Conservation (phyloP, 2,113 vertebrate species). For the Macquaria australasica region DNA sequence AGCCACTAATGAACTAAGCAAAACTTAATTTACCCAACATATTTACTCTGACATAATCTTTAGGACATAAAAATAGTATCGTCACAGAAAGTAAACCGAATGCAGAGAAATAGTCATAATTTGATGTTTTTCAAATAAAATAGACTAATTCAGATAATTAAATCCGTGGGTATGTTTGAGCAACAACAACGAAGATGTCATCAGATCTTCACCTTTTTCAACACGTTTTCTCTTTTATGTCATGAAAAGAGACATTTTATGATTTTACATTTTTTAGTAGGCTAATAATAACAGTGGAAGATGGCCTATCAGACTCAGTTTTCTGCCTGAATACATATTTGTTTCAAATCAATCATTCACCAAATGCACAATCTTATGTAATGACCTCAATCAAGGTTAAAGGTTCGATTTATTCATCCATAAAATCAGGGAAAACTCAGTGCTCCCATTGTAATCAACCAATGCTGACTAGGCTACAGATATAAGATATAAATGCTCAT, state of each 20-base stretch:
- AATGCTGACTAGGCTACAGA: not conserved
- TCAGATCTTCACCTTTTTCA: not conserved
- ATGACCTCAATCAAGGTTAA: conserved; percentile 5
- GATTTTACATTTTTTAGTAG: not conserved
- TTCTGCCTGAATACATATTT: not conserved
- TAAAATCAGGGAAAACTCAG: not conserved
- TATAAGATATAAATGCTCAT: not conserved
- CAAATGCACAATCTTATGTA: not conserved
- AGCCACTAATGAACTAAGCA: not conserved
- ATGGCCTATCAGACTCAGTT: not conserved
- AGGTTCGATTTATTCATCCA: not conserved
- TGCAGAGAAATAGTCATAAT: not conserved
- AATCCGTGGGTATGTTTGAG: not conserved
- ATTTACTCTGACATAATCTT: not conserved
- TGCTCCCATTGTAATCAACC: not conserved
- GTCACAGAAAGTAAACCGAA: not conserved
- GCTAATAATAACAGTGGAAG: not conserved
- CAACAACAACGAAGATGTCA: not conserved
- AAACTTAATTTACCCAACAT: not conserved
- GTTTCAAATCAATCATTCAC: not conserved
- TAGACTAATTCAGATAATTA: not conserved
- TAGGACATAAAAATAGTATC: not conserved
- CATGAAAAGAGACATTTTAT: not conserved
- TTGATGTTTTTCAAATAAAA: not conserved
- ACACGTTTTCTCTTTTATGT: too few relatives aligned